These are phyloP conservation scores for Grantiella picta DNA, from an alignment of 2,113 vertebrate genomes.

Conservation along the genomic window DNA sequence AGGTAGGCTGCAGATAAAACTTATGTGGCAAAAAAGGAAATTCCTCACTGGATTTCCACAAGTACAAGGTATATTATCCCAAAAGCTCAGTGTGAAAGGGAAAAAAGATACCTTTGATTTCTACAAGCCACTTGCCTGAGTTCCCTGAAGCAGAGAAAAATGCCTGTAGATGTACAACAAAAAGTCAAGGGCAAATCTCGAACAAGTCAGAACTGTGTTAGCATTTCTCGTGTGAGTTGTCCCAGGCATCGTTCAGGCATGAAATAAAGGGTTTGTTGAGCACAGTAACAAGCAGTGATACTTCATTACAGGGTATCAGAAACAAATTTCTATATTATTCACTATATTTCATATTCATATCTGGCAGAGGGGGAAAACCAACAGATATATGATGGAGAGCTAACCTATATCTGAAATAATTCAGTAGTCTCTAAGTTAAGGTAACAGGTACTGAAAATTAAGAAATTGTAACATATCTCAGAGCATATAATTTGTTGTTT, in stretches of 20 bases:
- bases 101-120: background rate
- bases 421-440: background rate
- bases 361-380: accelerated
- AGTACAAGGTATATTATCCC: background rate
- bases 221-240: background rate
- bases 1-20: background rate
- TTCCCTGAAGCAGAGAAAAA: background rate
- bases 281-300: background rate
- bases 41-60: background rate
- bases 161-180: background rate
- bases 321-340: background rate
- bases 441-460: background rate
- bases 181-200: conserved; percentile 27
- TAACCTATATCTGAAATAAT: background rate
- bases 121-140: background rate
- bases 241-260: background rate
- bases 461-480: background rate
- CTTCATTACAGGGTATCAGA: background rate
- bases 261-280: conserved; percentile 19
- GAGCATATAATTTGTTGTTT: background rate
- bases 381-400: background rate
- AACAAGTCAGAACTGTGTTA: background rate
- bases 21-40: background rate
- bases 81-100: background rate
- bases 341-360: background rate